Conservation (phyloP, 2,113 vertebrate species). For the Tamias sibiricus region DNA sequence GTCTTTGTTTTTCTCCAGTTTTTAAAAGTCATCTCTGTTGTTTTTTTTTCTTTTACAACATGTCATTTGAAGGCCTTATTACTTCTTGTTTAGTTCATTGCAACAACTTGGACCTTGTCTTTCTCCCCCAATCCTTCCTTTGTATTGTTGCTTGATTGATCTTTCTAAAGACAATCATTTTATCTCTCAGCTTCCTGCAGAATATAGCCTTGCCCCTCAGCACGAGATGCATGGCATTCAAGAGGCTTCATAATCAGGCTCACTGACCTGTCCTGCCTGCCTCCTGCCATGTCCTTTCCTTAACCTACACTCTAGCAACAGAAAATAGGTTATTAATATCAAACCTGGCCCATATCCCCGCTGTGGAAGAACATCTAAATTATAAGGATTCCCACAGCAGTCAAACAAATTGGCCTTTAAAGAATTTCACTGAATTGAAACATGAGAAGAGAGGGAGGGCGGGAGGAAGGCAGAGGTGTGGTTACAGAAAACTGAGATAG, state of each 20-base stretch:
- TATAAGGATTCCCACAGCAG: background rate
- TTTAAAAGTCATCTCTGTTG: background rate
- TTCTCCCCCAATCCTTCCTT: background rate
- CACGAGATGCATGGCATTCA: background rate
- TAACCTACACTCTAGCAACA: background rate
- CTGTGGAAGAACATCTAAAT: conserved; percentile 10
- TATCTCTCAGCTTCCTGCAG: background rate
- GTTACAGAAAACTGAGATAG: background rate
- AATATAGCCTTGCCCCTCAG: background rate
- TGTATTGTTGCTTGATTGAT: background rate
- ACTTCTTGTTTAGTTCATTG: background rate
- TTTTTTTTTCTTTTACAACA: background rate
- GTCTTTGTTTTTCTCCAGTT: background rate
- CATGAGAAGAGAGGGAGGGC: background rate
- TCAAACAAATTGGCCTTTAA: background rate
- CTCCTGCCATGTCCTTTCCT: background rate
- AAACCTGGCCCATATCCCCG: background rate
- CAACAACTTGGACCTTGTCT: background rate
- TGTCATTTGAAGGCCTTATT: background rate
- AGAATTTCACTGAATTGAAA: background rate
- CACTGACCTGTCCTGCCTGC: background rate
- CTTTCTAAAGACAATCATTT: background rate
- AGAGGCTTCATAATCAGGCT: background rate
- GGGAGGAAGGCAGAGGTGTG: background rate
- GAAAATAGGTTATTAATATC: background rate